These are phyloP conservation scores for Agriopis leucophaearia DNA, from an alignment of 2,888 invertebrate genomes.

Conservation along the genomic window DNA sequence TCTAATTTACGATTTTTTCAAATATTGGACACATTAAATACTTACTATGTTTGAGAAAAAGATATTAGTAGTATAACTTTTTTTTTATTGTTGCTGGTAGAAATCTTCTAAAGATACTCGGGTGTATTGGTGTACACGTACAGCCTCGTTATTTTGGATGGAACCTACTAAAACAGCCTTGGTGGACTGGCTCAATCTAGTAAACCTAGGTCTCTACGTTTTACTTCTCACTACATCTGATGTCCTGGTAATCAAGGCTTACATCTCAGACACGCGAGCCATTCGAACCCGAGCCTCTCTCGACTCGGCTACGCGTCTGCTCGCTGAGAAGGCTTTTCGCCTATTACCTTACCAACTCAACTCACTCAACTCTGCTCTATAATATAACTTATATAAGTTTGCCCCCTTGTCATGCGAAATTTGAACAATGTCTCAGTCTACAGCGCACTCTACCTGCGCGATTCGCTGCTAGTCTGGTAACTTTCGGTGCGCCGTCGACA, in stretches of 20 bases:
- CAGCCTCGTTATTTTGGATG: no score
- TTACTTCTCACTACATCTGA: conserved; percentile 53
- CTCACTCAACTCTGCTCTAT: conserved; percentile 1
- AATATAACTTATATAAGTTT: no score
- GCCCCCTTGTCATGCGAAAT: conserved; percentile 31
- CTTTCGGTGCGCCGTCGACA: conserved; percentile 22
- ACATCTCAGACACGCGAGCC: conserved; percentile 58
- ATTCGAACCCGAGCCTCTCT: conserved; percentile 52
- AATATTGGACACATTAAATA: no score
- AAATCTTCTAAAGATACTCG: no score
- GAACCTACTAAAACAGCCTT: neutral
- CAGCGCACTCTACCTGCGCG: conserved; percentile 23
- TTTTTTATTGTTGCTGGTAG: no score
- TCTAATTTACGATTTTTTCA: no score
- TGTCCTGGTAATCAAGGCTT: conserved; percentile 63
- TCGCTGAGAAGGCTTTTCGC: conserved; percentile 56
- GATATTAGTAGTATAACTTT: no score
- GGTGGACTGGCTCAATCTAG: neutral
- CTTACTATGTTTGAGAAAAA: no score
- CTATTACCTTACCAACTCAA: conserved; percentile 33
- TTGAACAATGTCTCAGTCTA: conserved; percentile 7
- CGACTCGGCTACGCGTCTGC: conserved; percentile 57
- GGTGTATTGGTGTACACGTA: no score
- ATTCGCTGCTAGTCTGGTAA: conserved; percentile 42
- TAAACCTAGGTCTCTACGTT: conserved; percentile 12